Evolutionary conservation across 2,113 vertebrate genomes (phyloP), one percentile per base, ranked within the genome.

Genomic region (Cepphus grylle): DNA sequence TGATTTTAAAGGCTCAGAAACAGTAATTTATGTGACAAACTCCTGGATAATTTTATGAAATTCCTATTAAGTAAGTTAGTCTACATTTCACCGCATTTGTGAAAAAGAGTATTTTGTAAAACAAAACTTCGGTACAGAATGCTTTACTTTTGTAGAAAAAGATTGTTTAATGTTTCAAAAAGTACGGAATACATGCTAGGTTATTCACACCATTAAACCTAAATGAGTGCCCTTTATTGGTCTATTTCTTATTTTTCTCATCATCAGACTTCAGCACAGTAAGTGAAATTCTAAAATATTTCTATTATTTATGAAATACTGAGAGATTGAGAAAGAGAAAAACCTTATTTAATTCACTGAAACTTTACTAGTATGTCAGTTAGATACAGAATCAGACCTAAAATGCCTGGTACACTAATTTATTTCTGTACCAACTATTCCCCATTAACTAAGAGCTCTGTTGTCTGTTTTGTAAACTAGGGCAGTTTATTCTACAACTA

Each of bases 1-100:
- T 86, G 43, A 92, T 85, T 91, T 72, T 92, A 87, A 70, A 87
- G 74, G n/a, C n/a, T 90, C 52, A 81, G 52, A 84, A 92, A 61
- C 9, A 55, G 63, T 7, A 88, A 86, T 56, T 61, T 67, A 72
- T 55, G 42, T 47, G 26, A 91, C 27, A 87, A 94, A 90, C 15
- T 91, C 85, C 70, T 56, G 26, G 34, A 67, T 72, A 91, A 93
- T 34, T 83, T 95, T 2, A 90, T 45, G 9, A 92, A 58, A 86
- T 86, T 93, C 61, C 86, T 58, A 56, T 86, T 69, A 94, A 94
- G 29, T 69, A 94, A 94, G 29, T 81, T 42, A 85, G 11, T 59
- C 52, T 66, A 5, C 40, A 72, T 25, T 90, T 73, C 34, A 74
- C 42, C 63, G 22, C 5, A 67, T 27, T 70, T 82, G 15, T 34